phyloP scores from a whole-genome alignment of 2,888 invertebrate species.

The Strigamia transsilvanica region DNA sequence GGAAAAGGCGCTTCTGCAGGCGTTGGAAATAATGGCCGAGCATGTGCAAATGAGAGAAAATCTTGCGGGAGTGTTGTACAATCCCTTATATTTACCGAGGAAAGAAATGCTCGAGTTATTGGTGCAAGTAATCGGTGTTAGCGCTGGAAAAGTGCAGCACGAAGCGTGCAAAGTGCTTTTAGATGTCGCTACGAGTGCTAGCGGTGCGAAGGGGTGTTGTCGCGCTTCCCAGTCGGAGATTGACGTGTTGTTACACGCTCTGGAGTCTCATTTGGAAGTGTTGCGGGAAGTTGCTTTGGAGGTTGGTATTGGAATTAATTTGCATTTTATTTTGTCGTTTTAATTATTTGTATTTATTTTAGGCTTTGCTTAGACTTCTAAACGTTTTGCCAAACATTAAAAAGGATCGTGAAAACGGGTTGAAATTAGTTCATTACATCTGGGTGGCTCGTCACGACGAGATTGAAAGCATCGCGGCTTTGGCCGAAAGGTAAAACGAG shows the following conservation, averaged over 20 bases:
- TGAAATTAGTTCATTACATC: slow-evolving; percentile 75
- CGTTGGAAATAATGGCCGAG: slow-evolving; percentile 63
- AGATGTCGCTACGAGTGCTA: slow-evolving; percentile 79
- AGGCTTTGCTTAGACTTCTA: slow-evolving; percentile 73
- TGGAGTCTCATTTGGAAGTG: slow-evolving; percentile 75
- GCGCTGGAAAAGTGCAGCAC: slow-evolving; percentile 66
- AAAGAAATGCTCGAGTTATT: slow-evolving; percentile 82
- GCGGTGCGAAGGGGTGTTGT: slow-evolving; percentile 73
- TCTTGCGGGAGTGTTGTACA: slow-evolving; percentile 67
- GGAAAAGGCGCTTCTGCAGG: slow-evolving; percentile 60
- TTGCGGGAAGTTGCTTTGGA: slow-evolving; percentile 74
- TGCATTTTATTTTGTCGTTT: neutral
- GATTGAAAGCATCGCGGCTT: slow-evolving; percentile 75
- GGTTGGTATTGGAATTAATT: slow-evolving; percentile 59
- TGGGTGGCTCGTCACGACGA: slow-evolving; percentile 86
- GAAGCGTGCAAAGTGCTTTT: slow-evolving; percentile 81
- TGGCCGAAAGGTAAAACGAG: slow-evolving; percentile 60
- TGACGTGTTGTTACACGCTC: slow-evolving; percentile 76
- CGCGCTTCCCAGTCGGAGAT: slow-evolving; percentile 76
- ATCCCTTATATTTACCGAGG: slow-evolving; percentile 82
- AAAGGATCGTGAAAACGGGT: slow-evolving; percentile 70
- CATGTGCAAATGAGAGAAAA: slow-evolving; percentile 75
- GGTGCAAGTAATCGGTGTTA: slow-evolving; percentile 74
- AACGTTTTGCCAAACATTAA: slow-evolving; percentile 72
- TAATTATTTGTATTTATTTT: slow-evolving; percentile 55